These are phyloP conservation scores for Synergus japonicus DNA, from an alignment of 2,888 invertebrate species.

Conservation along the genomic window DNA sequence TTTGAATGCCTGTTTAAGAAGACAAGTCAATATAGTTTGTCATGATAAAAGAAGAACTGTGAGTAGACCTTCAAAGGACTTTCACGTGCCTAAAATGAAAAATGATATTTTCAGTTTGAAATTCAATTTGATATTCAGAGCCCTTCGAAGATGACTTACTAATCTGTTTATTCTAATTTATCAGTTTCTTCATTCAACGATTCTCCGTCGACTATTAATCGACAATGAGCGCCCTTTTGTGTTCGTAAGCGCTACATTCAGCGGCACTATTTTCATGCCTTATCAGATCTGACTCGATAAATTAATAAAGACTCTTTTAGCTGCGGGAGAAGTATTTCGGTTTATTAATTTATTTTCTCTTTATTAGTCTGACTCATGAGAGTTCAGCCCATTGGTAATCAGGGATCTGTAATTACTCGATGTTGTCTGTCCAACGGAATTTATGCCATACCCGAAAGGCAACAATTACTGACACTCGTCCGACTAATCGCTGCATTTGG, in stretches of 20 bases:
- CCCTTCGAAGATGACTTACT: background rate
- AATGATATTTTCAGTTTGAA: too few relatives aligned
- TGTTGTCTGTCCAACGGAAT: slow-evolving; percentile 72
- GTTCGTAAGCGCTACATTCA: background rate
- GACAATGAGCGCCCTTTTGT: background rate
- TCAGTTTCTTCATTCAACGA: background rate
- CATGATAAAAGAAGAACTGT: too few relatives aligned
- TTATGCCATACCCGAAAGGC: slow-evolving; percentile 56
- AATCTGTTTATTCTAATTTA: background rate
- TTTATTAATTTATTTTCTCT: slow-evolving; percentile 75
- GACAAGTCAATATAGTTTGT: too few relatives aligned
- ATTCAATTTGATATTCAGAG: background rate
- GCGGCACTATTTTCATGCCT: slow-evolving; percentile 31
- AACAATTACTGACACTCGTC: slow-evolving; percentile 37
- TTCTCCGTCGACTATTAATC: background rate
- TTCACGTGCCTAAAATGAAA: too few relatives aligned
- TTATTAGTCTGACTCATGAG: slow-evolving; percentile 65
- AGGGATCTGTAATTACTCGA: slow-evolving; percentile 75
- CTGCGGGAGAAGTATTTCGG: slow-evolving; percentile 66
- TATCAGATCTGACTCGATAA: slow-evolving; percentile 52
- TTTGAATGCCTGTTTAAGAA: background rate
- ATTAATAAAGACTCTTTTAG: slow-evolving; percentile 9
- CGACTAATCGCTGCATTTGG: slow-evolving; percentile 2
- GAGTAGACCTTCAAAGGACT: too few relatives aligned
- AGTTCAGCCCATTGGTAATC: slow-evolving; percentile 73